These are phyloP conservation scores for Benitochromis conjunctus DNA, from an alignment of 2,113 vertebrate genomes.

Conservation along the genomic window DNA sequence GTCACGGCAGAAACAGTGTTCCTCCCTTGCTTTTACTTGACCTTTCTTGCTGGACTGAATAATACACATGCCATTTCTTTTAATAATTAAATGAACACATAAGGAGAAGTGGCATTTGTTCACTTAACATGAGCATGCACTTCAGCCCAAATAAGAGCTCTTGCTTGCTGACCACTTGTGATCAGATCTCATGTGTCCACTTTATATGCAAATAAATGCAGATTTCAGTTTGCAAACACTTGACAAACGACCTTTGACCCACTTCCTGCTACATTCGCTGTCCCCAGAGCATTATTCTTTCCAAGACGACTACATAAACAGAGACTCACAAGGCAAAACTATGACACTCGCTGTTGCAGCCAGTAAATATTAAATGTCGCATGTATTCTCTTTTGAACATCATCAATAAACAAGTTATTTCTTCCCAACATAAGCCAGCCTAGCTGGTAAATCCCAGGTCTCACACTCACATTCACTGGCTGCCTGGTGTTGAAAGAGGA, in stretches of 20 bases:
- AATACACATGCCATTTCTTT: not conserved
- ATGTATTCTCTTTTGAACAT: not conserved
- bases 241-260: not conserved
- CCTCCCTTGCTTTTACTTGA: not conserved
- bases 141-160: too few species aligned
- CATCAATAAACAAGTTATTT: not conserved
- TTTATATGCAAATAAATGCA: not conserved
- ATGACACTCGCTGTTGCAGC: not conserved
- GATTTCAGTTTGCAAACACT: not conserved
- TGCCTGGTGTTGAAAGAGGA: not conserved
- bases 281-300: not conserved
- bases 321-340: not conserved
- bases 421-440: not conserved
- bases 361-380: not conserved
- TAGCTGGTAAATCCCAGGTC: not conserved
- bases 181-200: not conserved
- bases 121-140: too few species aligned
- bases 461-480: not conserved
- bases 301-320: not conserved
- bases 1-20: not conserved
- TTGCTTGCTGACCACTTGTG: not conserved
- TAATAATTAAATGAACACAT: too few species aligned
- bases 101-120: not conserved
- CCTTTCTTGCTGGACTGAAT: not conserved
- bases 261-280: accelerated